Base-by-base conservation (phyloP, 2,797 vertebrate species). In the Agapornis canus region DNA sequence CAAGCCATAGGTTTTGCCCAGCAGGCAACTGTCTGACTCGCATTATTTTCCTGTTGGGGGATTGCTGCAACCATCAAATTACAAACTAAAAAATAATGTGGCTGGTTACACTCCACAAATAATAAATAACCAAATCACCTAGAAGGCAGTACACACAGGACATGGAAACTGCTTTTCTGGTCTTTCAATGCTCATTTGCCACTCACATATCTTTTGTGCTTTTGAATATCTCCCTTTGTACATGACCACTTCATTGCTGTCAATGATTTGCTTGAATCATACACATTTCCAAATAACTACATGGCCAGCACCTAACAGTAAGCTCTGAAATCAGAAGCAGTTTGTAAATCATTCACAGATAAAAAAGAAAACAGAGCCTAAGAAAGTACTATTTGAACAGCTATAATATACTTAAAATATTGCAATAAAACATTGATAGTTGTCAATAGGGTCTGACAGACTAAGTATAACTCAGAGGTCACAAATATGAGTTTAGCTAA, bases 281-380 rank as follows among this genome's bases (percentile, higher is more conserved):
- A 68, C 68, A 60, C 49, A 40, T 83, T 90, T 94, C 86, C 89
- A 92, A 81, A 64, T 79, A 91, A 81, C 72, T 68, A 35, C 76
- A 27, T 1, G 26, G 40, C 82, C 79, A 79, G 76, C 29, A 81
- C 61, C 27, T 94, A 89, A 90, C 26, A 26, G 76, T 42, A 40
- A 94, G 61, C 82, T 94, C 47, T 60, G 82, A 72, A 95, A 85
- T 27, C 61, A 82, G 76, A 22, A 72, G 61, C 45, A 76, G 76
- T 88, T 92, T 95, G 92, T 93, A 96, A 95, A 97, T 91, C 82
- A 92, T 95, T 96, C 84, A 89, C 89, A 91, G 79, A 82, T 59
- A 89, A 91, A 52, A 37, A 80, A 78, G 82, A 59, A 69, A 70
- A 60, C 26, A 47, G 77, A 75, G 39, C 52, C 54, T 47, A 51